Evolutionary conservation across 2,888 invertebrate genomes (phyloP), one percentile per base, ranked within the genome.

Genomic region (Fragum whitleyi): DNA sequence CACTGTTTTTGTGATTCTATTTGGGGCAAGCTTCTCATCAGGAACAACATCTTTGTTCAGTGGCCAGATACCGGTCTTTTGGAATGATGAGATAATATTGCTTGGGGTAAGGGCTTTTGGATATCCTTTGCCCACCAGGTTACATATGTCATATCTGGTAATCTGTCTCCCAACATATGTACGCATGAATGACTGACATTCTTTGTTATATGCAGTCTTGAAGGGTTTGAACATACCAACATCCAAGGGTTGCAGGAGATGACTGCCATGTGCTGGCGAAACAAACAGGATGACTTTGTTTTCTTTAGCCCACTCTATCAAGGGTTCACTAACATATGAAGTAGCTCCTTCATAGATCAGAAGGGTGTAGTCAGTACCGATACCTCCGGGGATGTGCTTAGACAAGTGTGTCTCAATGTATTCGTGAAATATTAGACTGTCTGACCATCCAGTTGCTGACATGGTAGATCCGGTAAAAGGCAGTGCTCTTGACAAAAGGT

Each of bases 71-170:
- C n/a, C n/a, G n/a, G n/a, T n/a, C n/a, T n/a, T n/a, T n/a, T n/a
- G n/a, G n/a, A n/a, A n/a, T n/a, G n/a, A n/a, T n/a, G n/a, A n/a
- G n/a, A n/a, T n/a, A n/a, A n/a, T n/a, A n/a, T n/a, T n/a, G n/a
- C n/a, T n/a, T n/a, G 53, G 53, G 19, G 53, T 53, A 16, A 53
- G 19, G 19, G 53, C 53, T 77, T 86, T 75, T 88, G 88, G 16
- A 89, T 84, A 9, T 87, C 77, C 61, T 91, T 90, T 5, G 85
- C 39, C 70, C 89, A 89, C 55, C 86, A 78, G 77, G 87, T 89
- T 1, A 67, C 68, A 5, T 81, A 74, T 9, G 51, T 59, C n/a
- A n/a, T n/a, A n/a, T n/a, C n/a, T n/a, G n/a, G n/a, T n/a, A n/a
- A n/a, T n/a, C n/a, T n/a, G n/a, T 47, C 42, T 42, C 2, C 55